Evolutionary conservation across 2,888 invertebrate genomes (phyloP), one percentile per base, ranked within the genome.

Genomic region (Rutpela maculata): DNA sequence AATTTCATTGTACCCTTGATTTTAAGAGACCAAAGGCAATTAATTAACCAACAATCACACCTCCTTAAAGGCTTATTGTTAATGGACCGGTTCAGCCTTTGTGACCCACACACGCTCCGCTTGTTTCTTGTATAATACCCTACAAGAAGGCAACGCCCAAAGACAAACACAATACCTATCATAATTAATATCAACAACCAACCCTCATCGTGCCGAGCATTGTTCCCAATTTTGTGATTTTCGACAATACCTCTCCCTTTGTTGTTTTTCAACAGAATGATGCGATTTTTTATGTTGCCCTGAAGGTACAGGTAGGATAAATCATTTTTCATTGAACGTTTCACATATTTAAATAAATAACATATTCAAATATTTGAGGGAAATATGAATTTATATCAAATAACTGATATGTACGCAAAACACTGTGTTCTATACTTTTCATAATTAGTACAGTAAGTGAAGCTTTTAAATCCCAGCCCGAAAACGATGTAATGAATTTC

Each of bases 71-170:
- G 71, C 72, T 70, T 66, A 63, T 74, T 79, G 79, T 80, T 77
- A 78, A 79, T 80, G 80, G 82, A 75, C 74, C 77, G 72, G 74
- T 78, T 80, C 71, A 59, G 81, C 80, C 81, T 79, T 79, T 79
- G 79, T 75, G 69, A 70, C 69, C 69, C 59, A 57, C 59, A 70
- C 59, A 38, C 69, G 38, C 69, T 19, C 55, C 19, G 18, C 38
- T 70, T 70, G 69, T 70, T 70, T 22, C 69, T 35, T 59, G 38
- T 19, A 70, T 19, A 70, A 70, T 59, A 38, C 59, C 17, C 26
- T n/a, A 31, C 68, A 50, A 68, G 68, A 18, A 56, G 56, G 19
- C 68, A 56, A 68, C 67, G 67, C 67, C 50, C 26, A n/a, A 12
- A 70, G 59, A 35, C 59, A 57, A 68, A 68, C 57, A 70, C 69